Evolutionary conservation across 2,888 invertebrate species (phyloP).

Genomic region (Taenaris catops): DNA sequence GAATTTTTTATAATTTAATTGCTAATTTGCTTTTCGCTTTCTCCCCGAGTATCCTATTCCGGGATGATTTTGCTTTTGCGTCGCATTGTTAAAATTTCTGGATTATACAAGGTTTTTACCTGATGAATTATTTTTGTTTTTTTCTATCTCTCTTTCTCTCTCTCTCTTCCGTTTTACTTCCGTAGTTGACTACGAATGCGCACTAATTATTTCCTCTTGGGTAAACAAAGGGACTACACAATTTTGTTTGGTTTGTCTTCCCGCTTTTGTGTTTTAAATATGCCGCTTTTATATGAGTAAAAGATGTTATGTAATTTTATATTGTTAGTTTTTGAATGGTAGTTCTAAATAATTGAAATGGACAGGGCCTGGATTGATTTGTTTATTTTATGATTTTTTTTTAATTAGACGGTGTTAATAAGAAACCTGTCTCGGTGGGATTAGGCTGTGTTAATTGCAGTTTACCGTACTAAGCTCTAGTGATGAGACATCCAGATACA

Average conservation of each 20-base stretch:
- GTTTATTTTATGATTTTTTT: too few relatives aligned
- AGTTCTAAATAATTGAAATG: too few relatives aligned
- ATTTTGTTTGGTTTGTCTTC: conserved; percentile 27
- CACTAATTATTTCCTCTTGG: conserved; percentile 70
- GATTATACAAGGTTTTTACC: conserved; percentile 59
- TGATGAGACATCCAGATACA: conserved; percentile 27
- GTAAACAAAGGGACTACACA: conserved; percentile 54
- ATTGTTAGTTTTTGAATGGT: too few relatives aligned
- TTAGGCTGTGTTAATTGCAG: conserved; percentile 68
- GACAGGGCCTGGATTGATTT: too few relatives aligned
- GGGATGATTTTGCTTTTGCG: conserved; percentile 32
- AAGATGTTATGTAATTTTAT: neutral
- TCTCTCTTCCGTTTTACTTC: conserved; percentile 33
- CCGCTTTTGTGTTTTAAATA: conserved; percentile 25
- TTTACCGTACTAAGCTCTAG: conserved; percentile 39
- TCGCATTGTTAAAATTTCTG: conserved; percentile 55
- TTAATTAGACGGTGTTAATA: conserved; percentile 77
- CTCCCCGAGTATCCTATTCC: conserved; percentile 39
- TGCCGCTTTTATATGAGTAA: conserved; percentile 12
- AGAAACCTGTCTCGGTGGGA: conserved; percentile 74
- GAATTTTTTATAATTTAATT: conserved; percentile 68
- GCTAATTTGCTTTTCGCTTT: conserved; percentile 70
- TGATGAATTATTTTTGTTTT: conserved; percentile 63
- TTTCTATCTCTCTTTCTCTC: too few relatives aligned
- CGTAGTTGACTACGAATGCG: conserved; percentile 46